Conservation (phyloP, 1,140 invertebrate genomes). For the Antheraea pernyi region DNA sequence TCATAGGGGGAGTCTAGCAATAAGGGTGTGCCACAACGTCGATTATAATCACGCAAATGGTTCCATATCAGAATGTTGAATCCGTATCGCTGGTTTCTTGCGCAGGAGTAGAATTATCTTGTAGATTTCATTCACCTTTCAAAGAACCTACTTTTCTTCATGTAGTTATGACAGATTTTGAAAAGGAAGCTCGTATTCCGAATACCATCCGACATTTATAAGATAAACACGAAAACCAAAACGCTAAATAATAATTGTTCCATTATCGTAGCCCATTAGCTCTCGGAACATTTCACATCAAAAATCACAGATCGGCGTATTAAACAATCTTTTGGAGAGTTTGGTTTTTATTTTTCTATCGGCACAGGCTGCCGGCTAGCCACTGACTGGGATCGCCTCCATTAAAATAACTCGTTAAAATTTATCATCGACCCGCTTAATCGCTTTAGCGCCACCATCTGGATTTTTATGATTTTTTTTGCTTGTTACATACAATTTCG, state of each 20-base stretch:
- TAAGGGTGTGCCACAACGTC: constrained; percentile 69
- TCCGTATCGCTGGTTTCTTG: constrained; percentile 71
- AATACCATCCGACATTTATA: background rate
- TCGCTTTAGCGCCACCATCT: constrained; percentile 77
- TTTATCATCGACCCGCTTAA: constrained; percentile 79
- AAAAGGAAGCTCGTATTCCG: background rate
- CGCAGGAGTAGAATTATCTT: constrained; percentile 28
- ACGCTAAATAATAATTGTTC: background rate
- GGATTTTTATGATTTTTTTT: constrained; percentile 78
- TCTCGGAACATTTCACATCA: constrained; percentile 13
- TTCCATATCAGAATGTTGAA: constrained; percentile 76
- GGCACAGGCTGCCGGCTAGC: constrained; percentile 67
- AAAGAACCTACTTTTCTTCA: background rate
- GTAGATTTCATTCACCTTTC: background rate
- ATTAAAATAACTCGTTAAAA: constrained; percentile 80
- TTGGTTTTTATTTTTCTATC: constrained; percentile 75
- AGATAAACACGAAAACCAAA: background rate
- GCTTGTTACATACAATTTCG: constrained; percentile 65
- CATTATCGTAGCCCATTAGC: constrained; percentile 9
- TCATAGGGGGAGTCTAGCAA: constrained; percentile 60
- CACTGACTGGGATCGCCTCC: constrained; percentile 75
- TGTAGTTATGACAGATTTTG: too few relatives aligned
- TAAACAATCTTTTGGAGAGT: constrained; percentile 59
- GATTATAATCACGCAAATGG: constrained; percentile 78
- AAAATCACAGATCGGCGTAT: constrained; percentile 39